A percentile compares a stretch with the other conserved stretches of the same genome.
These are phyloP conservation scores for Danaus melanippus DNA, from an alignment of 1,140 invertebrate species.

Conservation along the genomic window DNA sequence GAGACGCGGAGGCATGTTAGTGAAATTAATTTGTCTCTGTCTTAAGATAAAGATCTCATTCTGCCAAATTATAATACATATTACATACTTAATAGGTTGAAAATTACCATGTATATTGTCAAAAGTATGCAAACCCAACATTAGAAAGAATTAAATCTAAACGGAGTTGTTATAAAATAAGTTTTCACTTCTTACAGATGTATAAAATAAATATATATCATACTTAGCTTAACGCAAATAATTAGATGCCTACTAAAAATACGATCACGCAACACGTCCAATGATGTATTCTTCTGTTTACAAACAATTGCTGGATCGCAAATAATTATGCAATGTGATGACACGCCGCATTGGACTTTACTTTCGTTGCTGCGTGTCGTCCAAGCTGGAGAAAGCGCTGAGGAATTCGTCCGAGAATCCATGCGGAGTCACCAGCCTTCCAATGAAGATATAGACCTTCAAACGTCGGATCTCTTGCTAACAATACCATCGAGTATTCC, in stretches of 20 bases:
- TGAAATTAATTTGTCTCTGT: too few species aligned
- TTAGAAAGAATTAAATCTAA: too few species aligned
- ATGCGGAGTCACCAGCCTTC: conserved; percentile 12
- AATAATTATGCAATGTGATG: conserved; percentile 67
- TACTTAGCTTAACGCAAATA: conserved; percentile 15
- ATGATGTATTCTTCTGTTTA: conserved; percentile 58
- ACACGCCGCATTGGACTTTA: conserved; percentile 50
- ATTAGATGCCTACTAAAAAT: conserved; percentile 37
- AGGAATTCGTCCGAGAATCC: conserved; percentile 45
- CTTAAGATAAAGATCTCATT: too few species aligned
- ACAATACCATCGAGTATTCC: conserved; percentile 12
- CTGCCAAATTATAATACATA: too few species aligned
- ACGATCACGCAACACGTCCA: conserved; percentile 43
- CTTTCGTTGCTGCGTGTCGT: conserved; percentile 57
- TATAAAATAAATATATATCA: too few species aligned
- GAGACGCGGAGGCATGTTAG: too few species aligned
- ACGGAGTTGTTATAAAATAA: too few species aligned
- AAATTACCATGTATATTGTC: too few species aligned
- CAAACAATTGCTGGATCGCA: conserved; percentile 63
- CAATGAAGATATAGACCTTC: background rate
- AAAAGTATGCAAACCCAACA: too few species aligned
- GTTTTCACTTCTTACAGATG: too few species aligned
- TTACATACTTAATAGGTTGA: too few species aligned
- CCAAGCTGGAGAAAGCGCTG: conserved; percentile 60
- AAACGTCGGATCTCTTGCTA: conserved; percentile 9